A percentile compares a stretch with the other conserved stretches of the same genome.
Conservation (phyloP, 2,797 vertebrate species). For the Diceros bicornis region DNA sequence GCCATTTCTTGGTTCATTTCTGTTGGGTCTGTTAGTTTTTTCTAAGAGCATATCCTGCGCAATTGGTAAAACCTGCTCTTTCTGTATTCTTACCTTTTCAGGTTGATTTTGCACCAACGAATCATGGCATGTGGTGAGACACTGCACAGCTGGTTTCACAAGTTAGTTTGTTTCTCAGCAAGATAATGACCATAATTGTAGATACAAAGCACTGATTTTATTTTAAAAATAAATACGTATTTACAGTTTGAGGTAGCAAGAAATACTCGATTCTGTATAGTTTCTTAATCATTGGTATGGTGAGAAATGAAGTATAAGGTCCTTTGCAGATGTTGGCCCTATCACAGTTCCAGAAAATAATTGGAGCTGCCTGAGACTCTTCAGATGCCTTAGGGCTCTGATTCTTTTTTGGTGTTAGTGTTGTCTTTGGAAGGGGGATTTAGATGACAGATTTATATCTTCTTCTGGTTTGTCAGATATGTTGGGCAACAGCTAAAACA, state of each 20-base stretch:
- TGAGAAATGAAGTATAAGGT: background rate
- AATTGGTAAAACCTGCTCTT: slow-evolving; percentile 20
- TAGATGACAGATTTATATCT: slow-evolving; percentile 10
- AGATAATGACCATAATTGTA: slow-evolving; percentile 51
- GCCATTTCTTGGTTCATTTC: slow-evolving; percentile 7
- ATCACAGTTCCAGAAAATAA: background rate
- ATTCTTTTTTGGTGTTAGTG: background rate
- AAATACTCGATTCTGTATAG: background rate
- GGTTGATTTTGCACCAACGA: background rate
- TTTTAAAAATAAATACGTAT: slow-evolving; percentile 21
- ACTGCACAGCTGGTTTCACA: slow-evolving; percentile 10
- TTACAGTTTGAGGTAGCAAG: slow-evolving; percentile 18
- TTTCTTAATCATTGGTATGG: background rate
- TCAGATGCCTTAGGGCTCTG: background rate
- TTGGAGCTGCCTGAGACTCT: background rate
- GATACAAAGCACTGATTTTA: slow-evolving; percentile 13
- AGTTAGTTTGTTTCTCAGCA: slow-evolving; percentile 71
- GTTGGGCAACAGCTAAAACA: background rate
- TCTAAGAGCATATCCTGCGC: background rate
- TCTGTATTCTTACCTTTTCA: slow-evolving; percentile 50
- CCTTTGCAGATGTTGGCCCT: background rate
- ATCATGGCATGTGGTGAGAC: slow-evolving; percentile 7
- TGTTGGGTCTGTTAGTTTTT: slow-evolving; percentile 46
- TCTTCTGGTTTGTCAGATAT: background rate
- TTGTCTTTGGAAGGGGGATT: background rate